Evolutionary conservation across 2,888 invertebrate genomes (phyloP).

Genomic region (Xylota segnis): DNA sequence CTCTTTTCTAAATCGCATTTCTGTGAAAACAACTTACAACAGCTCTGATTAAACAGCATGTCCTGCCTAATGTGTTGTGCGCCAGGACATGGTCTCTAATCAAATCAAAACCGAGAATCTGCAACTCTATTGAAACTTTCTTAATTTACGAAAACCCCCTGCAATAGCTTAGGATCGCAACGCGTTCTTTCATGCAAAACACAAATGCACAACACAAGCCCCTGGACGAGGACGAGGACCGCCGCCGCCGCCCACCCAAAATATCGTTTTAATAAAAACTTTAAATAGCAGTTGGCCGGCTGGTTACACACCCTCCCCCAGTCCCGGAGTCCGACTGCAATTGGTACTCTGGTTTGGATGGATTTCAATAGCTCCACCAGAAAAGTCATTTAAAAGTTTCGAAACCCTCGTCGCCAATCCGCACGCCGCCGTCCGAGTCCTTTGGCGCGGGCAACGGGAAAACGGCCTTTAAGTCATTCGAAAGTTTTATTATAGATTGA

Average conservation of each 20-base stretch:
- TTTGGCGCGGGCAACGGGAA: constrained; percentile 36
- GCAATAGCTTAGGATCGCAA: constrained; percentile 27
- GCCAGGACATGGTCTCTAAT: not conserved
- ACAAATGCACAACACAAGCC: constrained; percentile 51
- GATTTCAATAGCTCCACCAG: constrained; percentile 61
- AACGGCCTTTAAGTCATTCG: constrained; percentile 72
- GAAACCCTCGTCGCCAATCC: not conserved
- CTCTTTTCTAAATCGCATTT: no score
- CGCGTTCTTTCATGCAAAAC: constrained; percentile 32
- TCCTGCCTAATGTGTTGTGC: not conserved
- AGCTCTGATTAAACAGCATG: no score
- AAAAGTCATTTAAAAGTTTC: constrained; percentile 75
- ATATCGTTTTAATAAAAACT: constrained; percentile 61
- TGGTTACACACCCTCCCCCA: constrained; percentile 20
- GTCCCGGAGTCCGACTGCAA: constrained; percentile 35
- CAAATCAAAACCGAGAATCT: constrained; percentile 53
- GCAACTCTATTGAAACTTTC: constrained; percentile 58
- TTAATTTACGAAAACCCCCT: constrained; percentile 54
- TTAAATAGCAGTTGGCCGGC: constrained; percentile 51
- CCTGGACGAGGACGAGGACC: not conserved
- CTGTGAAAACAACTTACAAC: no score
- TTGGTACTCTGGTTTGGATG: constrained; percentile 64
- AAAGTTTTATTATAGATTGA: constrained; percentile 74
- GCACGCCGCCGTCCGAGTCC: not conserved
- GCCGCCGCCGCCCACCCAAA: not conserved